phyloP scores from a whole-genome alignment of 2,113 vertebrate species.

The Aramus guarauna region DNA sequence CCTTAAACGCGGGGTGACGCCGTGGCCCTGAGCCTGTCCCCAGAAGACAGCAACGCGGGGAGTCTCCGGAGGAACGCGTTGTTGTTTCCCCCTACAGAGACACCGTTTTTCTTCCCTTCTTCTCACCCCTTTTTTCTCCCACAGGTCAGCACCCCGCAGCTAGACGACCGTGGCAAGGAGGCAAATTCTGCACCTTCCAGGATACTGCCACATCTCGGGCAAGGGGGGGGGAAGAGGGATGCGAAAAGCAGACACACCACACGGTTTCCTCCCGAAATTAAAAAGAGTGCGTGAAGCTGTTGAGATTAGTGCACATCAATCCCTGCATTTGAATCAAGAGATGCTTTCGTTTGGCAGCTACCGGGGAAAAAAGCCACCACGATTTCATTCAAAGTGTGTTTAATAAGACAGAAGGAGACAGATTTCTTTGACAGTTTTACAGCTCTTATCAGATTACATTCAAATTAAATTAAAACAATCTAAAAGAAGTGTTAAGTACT shows the following conservation, averaged over 20 bases:
- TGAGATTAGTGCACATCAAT: neutral
- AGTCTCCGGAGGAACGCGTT: rapidly evolving
- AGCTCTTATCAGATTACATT: slow-evolving; percentile 34
- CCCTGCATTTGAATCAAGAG: neutral
- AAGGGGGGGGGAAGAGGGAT: neutral
- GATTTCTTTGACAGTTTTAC: slow-evolving; percentile 31
- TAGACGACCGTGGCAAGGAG: rapidly evolving
- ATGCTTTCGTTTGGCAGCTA: neutral
- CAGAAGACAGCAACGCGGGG: too few relatives aligned
- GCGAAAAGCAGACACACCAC: neutral
- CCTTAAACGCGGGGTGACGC: rapidly evolving
- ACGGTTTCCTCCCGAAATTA: neutral
- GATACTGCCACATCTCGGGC: neutral
- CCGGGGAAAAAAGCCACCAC: neutral
- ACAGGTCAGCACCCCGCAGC: neutral
- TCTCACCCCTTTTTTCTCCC: neutral
- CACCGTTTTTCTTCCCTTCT: neutral
- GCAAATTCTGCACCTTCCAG: neutral
- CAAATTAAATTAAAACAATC: slow-evolving; percentile 54
- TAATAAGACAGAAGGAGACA: neutral
- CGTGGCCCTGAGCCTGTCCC: neutral
- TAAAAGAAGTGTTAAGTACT: slow-evolving; percentile 27
- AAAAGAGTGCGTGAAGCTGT: neutral
- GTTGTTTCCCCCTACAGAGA: too few relatives aligned
- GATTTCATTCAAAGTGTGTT: neutral